A percentile compares a stretch with the other conserved stretches of the same genome.
Conservation (phyloP, 2,888 invertebrate species). For the Rhorus exstirpatorius region DNA sequence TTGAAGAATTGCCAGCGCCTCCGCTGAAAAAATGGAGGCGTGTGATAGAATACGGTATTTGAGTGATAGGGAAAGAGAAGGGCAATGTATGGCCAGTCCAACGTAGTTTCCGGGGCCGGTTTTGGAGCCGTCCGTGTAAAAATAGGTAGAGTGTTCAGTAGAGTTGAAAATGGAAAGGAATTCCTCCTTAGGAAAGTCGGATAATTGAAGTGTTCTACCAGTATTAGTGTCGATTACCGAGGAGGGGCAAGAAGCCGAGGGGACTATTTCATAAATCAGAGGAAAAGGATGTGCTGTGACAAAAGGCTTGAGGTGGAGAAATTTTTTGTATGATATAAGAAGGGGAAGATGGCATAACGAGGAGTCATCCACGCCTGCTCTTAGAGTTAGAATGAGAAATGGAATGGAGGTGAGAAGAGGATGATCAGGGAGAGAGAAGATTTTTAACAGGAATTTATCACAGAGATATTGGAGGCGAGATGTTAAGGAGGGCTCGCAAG, state of each 20-base stretch:
- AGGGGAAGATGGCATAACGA: neutral
- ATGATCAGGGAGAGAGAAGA: neutral
- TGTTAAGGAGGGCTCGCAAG: slow-evolving; percentile 19
- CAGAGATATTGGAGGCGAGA: slow-evolving; percentile 11
- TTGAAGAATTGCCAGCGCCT: slow-evolving; percentile 34
- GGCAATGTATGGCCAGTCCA: slow-evolving; percentile 48
- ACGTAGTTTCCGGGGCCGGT: too few relatives aligned
- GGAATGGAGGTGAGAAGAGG: slow-evolving; percentile 7
- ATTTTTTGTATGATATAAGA: too few relatives aligned
- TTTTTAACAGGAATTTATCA: slow-evolving; percentile 18
- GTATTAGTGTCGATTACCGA: slow-evolving; percentile 11
- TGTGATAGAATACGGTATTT: too few relatives aligned
- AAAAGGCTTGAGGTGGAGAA: neutral
- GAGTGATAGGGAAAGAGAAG: slow-evolving; percentile 11
- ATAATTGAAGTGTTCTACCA: too few relatives aligned
- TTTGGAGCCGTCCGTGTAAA: slow-evolving; percentile 68
- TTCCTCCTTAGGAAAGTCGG: neutral
- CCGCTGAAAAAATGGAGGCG: too few relatives aligned
- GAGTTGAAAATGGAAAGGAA: neutral
- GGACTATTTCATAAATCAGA: neutral
- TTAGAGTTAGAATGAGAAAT: neutral
- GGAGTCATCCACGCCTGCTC: neutral
- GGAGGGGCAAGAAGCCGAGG: neutral
- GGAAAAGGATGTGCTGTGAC: slow-evolving; percentile 7
- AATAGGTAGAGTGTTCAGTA: neutral